phyloP scores from a whole-genome alignment of 2,888 invertebrate genomes.

The Embidobia sp. region DNA sequence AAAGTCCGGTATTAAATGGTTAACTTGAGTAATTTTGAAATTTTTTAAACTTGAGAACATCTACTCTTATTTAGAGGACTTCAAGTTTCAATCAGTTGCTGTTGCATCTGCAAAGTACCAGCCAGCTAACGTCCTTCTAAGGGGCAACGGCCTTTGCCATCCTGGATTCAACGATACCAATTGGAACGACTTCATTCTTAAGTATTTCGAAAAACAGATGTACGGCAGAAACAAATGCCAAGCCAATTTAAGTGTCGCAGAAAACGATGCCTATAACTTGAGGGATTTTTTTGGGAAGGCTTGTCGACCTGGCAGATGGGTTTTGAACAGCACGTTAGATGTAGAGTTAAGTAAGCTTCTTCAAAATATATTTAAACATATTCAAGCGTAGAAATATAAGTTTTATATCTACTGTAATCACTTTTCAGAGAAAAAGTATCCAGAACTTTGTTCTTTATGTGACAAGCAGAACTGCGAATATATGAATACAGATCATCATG shows the following conservation, averaged over 20 bases:
- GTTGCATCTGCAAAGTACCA: constrained; percentile 83
- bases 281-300: constrained; percentile 86
- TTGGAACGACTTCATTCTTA: constrained; percentile 85
- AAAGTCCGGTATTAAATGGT: too few relatives aligned
- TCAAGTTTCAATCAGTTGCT: constrained; percentile 85
- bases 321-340: constrained; percentile 83
- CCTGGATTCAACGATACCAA: constrained; percentile 84
- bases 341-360: constrained; percentile 84
- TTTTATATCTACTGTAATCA: too few relatives aligned
- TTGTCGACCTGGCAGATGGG: constrained; percentile 89
- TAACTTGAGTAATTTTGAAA: too few relatives aligned
- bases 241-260: constrained; percentile 75
- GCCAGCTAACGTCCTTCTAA: constrained; percentile 77
- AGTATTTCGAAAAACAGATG: constrained; percentile 84
- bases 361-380: too few relatives aligned
- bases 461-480: constrained; percentile 79
- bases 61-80: constrained; percentile 80
- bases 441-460: constrained; percentile 84
- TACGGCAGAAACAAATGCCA: constrained; percentile 73
- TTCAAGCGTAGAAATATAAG: too few relatives aligned
- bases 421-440: constrained; percentile 82
- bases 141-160: constrained; percentile 85
- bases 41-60: too few relatives aligned
- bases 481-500: constrained; percentile 80
- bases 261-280: constrained; percentile 85